These are phyloP conservation scores for Polylopha cassiicola DNA, from an alignment of 2,888 invertebrate genomes.

Conservation along the genomic window DNA sequence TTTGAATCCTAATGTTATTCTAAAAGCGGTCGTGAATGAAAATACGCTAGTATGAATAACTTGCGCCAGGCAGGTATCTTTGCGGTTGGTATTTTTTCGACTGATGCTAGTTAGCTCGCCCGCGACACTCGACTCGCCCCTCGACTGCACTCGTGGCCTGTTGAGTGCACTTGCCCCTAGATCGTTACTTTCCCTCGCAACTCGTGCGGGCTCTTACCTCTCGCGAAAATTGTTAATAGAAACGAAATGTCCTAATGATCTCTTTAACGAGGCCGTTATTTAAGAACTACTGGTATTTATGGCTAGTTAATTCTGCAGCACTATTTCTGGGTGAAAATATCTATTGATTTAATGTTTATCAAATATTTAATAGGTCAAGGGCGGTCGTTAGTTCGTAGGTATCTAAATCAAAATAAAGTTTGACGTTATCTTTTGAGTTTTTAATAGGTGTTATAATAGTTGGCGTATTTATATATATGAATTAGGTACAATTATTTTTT, in stretches of 20 bases:
- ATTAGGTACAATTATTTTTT: too few species aligned
- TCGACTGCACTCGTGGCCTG: constrained; percentile 55
- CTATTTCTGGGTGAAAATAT: not conserved
- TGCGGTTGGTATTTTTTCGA: constrained; percentile 6
- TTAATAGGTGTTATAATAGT: too few species aligned
- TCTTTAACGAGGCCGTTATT: constrained; percentile 30
- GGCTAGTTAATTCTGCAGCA: not conserved
- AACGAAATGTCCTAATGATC: constrained; percentile 43
- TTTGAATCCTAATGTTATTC: too few species aligned
- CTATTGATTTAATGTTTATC: too few species aligned
- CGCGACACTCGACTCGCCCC: constrained; percentile 43
- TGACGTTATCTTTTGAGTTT: too few species aligned
- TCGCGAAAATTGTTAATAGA: constrained; percentile 30
- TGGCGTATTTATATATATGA: too few species aligned
- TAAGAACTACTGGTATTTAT: constrained; percentile 23
- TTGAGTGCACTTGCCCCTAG: constrained; percentile 47
- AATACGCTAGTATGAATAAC: not conserved
- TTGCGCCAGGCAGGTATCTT: constrained; percentile 5
- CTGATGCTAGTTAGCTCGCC: constrained; percentile 52
- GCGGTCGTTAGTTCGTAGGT: too few species aligned
- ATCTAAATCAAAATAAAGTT: too few species aligned
- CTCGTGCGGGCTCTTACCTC: constrained; percentile 23
- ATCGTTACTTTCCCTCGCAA: constrained; percentile 51
- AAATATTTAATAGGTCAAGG: too few species aligned
- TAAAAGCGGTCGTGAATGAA: not conserved